A percentile compares a stretch with the other conserved stretches of the same genome.
phyloP scores from a whole-genome alignment of 2,797 vertebrate genomes.

The Spinus pinus region DNA sequence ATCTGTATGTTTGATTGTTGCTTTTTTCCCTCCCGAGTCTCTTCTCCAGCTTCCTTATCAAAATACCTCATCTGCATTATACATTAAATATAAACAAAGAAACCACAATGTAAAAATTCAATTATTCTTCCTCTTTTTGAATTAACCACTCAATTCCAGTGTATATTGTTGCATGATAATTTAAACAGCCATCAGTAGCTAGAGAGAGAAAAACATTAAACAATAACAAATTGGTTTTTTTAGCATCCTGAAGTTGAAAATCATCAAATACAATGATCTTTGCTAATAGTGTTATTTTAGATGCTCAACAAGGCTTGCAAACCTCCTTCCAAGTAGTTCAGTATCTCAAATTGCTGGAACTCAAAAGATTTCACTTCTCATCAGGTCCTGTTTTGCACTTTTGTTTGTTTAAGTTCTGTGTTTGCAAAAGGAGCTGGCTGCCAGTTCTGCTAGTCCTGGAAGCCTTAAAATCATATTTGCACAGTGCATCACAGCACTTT shows the following conservation, averaged over 20 bases:
- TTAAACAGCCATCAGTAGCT: not conserved
- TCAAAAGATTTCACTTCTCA: not conserved
- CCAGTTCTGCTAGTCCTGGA: not conserved
- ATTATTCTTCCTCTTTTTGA: not conserved
- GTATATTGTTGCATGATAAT: not conserved
- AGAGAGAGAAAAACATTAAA: not conserved
- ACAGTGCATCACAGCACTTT: not conserved
- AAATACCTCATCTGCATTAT: not conserved
- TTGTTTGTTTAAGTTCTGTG: not conserved
- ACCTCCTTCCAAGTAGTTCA: not conserved
- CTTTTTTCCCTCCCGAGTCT: not conserved
- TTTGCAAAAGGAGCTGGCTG: not conserved
- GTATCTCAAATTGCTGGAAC: not conserved
- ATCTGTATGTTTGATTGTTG: not conserved
- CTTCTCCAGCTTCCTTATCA: not conserved
- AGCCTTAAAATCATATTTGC: not conserved
- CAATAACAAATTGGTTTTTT: accelerated
- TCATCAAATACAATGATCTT: not conserved
- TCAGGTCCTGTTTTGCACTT: not conserved
- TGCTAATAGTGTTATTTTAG: not conserved
- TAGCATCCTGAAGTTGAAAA: not conserved
- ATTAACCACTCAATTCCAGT: not conserved
- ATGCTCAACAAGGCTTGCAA: not conserved
- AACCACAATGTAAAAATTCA: not conserved
- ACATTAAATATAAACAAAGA: not conserved